Base-by-base conservation (phyloP, 2,797 vertebrate species). In the Manis javanica region DNA sequence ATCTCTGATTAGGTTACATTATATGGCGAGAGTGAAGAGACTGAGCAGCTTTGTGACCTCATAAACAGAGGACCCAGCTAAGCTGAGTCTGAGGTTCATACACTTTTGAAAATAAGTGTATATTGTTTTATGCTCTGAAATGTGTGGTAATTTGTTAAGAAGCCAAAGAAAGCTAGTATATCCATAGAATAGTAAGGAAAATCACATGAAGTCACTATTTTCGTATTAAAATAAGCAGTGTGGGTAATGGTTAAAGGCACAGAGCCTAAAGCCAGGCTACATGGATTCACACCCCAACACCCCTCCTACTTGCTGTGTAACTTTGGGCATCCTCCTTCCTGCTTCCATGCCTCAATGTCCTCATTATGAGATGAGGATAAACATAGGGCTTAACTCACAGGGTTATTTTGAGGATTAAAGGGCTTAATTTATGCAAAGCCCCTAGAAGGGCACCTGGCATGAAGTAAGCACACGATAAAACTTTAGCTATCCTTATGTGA, bases 361-460 rank as follows among this genome's bases (percentile, higher is more conserved):
- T 89, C 37, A 23, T 55, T 37, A n/a, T 21, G 11, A 96, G 81
- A 46, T 42, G 29, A 93, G 7, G 13, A 82, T 37, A 69, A 51
- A 90, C 18, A 42, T 2, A 55, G 34, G 11, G 16, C 16, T 89
- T 53, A 88, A 49, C 23, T 95, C 42, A 10, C 21, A 53, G 31
- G 69, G 53, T 78, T 46, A 64, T 31, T 78, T 14, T 79, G 42
- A 90, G 84, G 37, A 72, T 87, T 89, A 69, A 83, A 97, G 34
- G 23, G 49, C 11, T 83, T 82, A 66, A 77, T 51, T 69, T 71
- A 68, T 64, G 2, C 53, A 55, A 37, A 57, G 49, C 53, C 24
- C 16, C 12, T 77, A 37, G 14, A 77, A 75, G 10, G 31, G 9
- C 31, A 82, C 24, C 13, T 46, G 19, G 8, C 7, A 23, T 13